Percentiles rank a stretch among this genome's conserved stretches.
phyloP scores from a whole-genome alignment of 2,797 vertebrate genomes.

The Capromys pilorides region DNA sequence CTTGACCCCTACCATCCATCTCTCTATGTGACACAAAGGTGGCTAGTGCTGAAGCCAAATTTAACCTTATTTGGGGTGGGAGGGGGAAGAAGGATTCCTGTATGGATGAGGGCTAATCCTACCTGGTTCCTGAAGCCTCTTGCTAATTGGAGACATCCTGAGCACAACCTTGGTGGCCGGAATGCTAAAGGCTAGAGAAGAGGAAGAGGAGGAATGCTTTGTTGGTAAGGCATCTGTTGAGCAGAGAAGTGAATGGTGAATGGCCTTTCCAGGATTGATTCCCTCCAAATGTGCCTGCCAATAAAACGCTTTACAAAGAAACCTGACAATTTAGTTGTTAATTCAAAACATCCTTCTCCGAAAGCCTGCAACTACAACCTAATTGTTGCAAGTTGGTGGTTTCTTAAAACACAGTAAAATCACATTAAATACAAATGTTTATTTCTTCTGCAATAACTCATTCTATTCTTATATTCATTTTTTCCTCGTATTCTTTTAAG shows the following conservation, averaged over 20 bases:
- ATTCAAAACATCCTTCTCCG: constrained; percentile 87
- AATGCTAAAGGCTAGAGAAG: constrained; percentile 24
- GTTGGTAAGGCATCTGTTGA: constrained; percentile 83
- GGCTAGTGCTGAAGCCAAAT: background rate
- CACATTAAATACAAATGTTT: constrained; percentile 85
- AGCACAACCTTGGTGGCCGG: background rate
- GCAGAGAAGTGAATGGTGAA: constrained; percentile 83
- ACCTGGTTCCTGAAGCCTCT: background rate
- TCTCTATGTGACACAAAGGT: background rate
- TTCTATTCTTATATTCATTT: constrained; percentile 82
- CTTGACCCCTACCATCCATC: background rate
- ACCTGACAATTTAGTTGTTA: constrained; percentile 87
- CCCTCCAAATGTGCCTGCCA: constrained; percentile 83
- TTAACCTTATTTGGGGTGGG: background rate
- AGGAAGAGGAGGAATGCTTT: constrained; percentile 71
- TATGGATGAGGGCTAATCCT: rapidly evolving
- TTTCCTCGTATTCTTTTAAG: constrained; percentile 75
- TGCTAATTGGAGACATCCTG: background rate
- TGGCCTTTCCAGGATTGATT: constrained; percentile 81
- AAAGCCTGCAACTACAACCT: constrained; percentile 83
- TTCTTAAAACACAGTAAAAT: constrained; percentile 74
- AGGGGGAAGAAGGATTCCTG: background rate
- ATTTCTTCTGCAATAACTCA: constrained; percentile 81
- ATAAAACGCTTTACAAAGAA: constrained; percentile 88
- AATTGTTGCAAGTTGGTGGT: constrained; percentile 87